Evolutionary conservation across 2,888 invertebrate species (phyloP).

Genomic region (Schizaphis graminum): DNA sequence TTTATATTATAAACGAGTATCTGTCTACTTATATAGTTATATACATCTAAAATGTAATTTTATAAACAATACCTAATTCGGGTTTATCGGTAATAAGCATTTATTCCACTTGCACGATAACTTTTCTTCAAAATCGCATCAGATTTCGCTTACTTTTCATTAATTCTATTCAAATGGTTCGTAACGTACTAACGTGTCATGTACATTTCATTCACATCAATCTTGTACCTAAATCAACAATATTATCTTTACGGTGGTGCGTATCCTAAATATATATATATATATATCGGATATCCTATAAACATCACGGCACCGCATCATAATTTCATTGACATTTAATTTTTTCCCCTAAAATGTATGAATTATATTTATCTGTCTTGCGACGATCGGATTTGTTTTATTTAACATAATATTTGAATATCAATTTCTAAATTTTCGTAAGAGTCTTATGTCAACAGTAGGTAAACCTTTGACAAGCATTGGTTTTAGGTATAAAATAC

Average conservation of each 20-base stretch:
- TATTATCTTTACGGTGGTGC: not conserved
- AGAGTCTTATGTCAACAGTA: not conserved
- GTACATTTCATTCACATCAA: not conserved
- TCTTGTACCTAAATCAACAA: not conserved
- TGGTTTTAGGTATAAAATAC: not conserved
- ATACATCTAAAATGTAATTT: not conserved
- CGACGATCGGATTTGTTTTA: not conserved
- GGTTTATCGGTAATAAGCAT: not conserved
- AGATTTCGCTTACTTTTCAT: not conserved
- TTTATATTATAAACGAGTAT: not conserved
- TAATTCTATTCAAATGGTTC: not conserved
- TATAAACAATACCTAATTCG: not conserved
- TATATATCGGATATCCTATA: too few species aligned
- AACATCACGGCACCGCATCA: not conserved
- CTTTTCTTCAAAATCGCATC: not conserved
- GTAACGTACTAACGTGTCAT: not conserved
- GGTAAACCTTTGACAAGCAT: not conserved
- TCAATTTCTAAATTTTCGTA: not conserved
- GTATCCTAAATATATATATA: not conserved
- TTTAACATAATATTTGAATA: not conserved
- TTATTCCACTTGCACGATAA: not conserved
- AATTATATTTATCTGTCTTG: not conserved
- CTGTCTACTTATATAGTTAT: not conserved
- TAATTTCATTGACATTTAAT: not conserved
- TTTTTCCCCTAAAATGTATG: not conserved